Evolutionary conservation across 1,140 invertebrate species (phyloP).

Genomic region (Drosophila ercepeae): DNA sequence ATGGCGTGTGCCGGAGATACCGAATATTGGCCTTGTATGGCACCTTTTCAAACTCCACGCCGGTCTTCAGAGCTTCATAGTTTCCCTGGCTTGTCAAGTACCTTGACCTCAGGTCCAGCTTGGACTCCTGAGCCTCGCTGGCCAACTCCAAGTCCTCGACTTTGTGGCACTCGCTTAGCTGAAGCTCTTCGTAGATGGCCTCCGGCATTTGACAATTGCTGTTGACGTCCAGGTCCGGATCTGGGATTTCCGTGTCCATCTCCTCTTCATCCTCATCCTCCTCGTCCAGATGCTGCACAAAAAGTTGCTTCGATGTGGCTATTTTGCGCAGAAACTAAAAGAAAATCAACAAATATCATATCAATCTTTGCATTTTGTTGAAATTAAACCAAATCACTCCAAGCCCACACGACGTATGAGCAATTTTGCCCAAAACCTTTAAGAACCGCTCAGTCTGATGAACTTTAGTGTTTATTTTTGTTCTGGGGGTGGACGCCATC

Average conservation of each 20-base stretch:
- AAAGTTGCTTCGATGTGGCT: constrained; percentile 70
- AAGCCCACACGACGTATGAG: constrained; percentile 30
- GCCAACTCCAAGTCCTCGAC: constrained; percentile 32
- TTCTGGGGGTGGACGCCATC: constrained; percentile 31
- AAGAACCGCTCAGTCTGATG: constrained; percentile 1
- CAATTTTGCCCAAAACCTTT: constrained; percentile 9
- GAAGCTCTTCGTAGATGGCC: constrained; percentile 37
- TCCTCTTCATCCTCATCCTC: constrained; percentile 55
- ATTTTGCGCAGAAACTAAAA: constrained; percentile 75
- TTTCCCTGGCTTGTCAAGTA: constrained; percentile 35
- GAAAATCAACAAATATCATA: not conserved
- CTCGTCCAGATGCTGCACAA: constrained; percentile 74
- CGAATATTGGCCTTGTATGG: constrained; percentile 72
- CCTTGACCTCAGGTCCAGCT: constrained; percentile 12
- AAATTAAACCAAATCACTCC: not conserved
- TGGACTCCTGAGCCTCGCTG: constrained; percentile 24
- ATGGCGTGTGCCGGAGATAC: constrained; percentile 76
- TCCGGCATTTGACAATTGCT: constrained; percentile 30
- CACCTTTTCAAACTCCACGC: constrained; percentile 68
- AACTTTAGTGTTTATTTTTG: constrained; percentile 15
- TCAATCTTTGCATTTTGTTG: not conserved
- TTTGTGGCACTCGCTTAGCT: constrained; percentile 15
- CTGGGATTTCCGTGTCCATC: constrained; percentile 6
- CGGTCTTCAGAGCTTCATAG: constrained; percentile 19
- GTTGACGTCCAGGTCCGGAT: constrained; percentile 26